These are phyloP conservation scores for Chrysochloris asiatica DNA, from an alignment of 2,113 vertebrate species.

Conservation along the genomic window DNA sequence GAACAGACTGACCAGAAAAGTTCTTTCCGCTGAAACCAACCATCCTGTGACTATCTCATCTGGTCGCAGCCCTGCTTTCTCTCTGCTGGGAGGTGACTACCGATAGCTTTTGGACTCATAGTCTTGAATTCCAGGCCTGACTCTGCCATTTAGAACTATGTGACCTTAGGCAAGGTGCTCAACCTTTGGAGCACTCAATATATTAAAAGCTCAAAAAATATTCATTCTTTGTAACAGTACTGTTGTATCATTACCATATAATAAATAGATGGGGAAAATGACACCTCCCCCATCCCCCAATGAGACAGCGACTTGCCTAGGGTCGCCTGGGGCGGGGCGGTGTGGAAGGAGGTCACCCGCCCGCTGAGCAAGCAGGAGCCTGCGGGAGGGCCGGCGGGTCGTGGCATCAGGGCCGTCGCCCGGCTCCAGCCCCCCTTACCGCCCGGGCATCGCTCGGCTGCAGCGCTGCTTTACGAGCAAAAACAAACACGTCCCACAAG, in stretches of 20 bases:
- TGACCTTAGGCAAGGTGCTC: background rate
- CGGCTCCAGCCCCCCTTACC: background rate
- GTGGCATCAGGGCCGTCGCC: slow-evolving; percentile 74
- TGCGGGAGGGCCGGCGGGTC: background rate
- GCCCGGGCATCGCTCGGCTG: background rate
- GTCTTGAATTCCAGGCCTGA: background rate
- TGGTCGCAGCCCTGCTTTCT: background rate
- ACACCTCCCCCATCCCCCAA: background rate
- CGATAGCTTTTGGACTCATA: background rate
- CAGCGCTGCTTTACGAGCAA: slow-evolving; percentile 73
- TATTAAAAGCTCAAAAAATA: too few relatives aligned
- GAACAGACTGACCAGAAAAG: background rate
- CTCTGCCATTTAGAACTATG: background rate
- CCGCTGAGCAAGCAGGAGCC: background rate
- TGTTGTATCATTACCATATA: background rate
- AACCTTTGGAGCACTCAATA: background rate
- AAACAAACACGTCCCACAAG: slow-evolving; percentile 79
- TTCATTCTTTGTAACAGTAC: background rate
- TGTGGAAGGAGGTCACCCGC: too few relatives aligned
- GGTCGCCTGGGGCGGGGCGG: background rate
- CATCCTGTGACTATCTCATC: background rate
- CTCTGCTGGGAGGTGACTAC: background rate
- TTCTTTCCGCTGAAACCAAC: background rate
- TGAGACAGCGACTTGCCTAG: background rate
- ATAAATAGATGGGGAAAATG: background rate